A percentile compares a stretch with the other conserved stretches of the same genome.
Conservation (phyloP, 2,888 invertebrate species). For the Heliconius ethilla region DNA sequence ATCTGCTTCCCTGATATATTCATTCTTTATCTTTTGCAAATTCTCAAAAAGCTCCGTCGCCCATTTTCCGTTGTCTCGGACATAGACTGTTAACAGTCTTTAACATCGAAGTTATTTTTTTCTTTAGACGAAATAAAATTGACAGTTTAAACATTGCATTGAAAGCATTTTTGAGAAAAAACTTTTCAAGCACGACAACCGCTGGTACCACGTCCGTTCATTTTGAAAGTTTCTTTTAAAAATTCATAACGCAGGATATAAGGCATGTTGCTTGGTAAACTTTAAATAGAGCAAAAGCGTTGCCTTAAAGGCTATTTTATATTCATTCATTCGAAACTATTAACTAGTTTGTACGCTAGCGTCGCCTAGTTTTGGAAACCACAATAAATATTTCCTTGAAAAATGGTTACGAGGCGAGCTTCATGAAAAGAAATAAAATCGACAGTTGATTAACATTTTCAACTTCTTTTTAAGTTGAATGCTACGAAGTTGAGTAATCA, state of each 20-base stretch:
- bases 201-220: background rate
- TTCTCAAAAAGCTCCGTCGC: too few relatives aligned
- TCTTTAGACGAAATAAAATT: background rate
- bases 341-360: slow-evolving; percentile 12
- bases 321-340: slow-evolving; percentile 25
- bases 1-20: too few relatives aligned
- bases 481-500: background rate
- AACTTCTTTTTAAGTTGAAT: background rate
- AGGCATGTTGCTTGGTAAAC: slow-evolving; percentile 3
- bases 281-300: slow-evolving; percentile 18
- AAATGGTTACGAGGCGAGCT: background rate
- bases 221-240: slow-evolving; percentile 7
- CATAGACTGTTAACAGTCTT: too few relatives aligned
- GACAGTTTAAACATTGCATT: too few relatives aligned
- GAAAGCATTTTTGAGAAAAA: background rate
- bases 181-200: background rate
- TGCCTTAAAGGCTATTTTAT: slow-evolving; percentile 14
- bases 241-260: background rate
- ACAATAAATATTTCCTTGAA: background rate
- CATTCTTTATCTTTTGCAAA: too few relatives aligned
- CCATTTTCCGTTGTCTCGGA: too few relatives aligned
- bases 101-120: too few relatives aligned
- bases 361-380: slow-evolving; percentile 8
- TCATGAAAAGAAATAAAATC: background rate
- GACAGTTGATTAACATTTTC: background rate